Percentiles rank a stretch among this genome's conserved stretches.
Conservation (phyloP, 2,888 invertebrate species). For the Eupelmus urozonus region DNA sequence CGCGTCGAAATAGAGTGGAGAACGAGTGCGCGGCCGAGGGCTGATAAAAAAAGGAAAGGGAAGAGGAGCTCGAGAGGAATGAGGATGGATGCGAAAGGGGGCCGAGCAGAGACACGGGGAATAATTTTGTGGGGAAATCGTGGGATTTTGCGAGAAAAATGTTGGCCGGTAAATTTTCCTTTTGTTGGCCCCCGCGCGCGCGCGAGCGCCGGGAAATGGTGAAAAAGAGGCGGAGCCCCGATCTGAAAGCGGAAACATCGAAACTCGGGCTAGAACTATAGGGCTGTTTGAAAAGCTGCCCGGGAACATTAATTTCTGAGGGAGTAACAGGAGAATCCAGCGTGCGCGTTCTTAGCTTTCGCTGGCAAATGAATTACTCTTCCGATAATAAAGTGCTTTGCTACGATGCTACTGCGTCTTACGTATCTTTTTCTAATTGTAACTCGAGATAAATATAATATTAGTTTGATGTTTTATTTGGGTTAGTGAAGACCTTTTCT, state of each 20-base stretch:
- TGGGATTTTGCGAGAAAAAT: constrained; percentile 40
- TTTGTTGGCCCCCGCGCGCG: constrained; percentile 26
- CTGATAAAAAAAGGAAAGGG: constrained; percentile 30
- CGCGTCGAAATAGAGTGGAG: neutral
- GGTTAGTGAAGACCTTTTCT: no score
- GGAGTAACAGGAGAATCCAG: neutral
- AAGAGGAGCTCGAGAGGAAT: neutral
- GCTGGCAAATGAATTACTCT: neutral
- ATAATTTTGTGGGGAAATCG: constrained; percentile 46
- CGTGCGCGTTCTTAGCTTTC: neutral
- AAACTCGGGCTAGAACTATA: constrained; percentile 4
- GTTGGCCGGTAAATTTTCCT: constrained; percentile 45
- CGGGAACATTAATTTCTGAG: constrained; percentile 16
- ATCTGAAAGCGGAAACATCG: constrained; percentile 29
- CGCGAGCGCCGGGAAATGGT: constrained; percentile 11
- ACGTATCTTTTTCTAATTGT: neutral
- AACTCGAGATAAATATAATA: no score
- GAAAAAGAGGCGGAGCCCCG: constrained; percentile 9
- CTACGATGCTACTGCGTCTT: neutral
- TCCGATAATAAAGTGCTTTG: neutral
- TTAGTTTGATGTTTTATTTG: no score
- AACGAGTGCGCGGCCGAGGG: no score
- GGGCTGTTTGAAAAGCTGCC: neutral
- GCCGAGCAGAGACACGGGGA: constrained; percentile 30
- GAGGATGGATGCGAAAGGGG: constrained; percentile 26